Evolutionary conservation across 2,113 vertebrate genomes (phyloP).

Genomic region (Chascanopsetta lugubris): DNA sequence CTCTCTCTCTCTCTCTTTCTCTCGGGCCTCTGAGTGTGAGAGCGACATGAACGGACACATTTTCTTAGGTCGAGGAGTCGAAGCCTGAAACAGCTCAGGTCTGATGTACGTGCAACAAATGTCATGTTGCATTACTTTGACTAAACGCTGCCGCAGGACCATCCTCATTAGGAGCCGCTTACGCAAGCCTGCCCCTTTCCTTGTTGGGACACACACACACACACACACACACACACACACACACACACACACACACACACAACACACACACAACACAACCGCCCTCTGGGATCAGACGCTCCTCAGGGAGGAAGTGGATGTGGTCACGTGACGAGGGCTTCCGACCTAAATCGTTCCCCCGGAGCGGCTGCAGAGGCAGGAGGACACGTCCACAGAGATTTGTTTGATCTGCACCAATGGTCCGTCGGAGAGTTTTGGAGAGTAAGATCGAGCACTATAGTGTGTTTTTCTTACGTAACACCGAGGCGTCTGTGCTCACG

Average conservation of each 20-base stretch:
- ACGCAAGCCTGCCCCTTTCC: conserved; percentile 48
- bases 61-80: conserved; percentile 13
- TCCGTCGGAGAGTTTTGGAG: not conserved
- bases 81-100: conserved; percentile 60
- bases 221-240: no score
- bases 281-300: conserved; percentile 50
- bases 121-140: conserved; percentile 70
- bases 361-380: not conserved
- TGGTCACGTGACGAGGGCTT: not conserved
- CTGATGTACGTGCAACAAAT: conserved; percentile 67
- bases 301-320: conserved; percentile 21
- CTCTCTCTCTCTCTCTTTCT: no score
- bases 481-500: no score
- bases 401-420: not conserved
- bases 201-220: conserved; percentile 44
- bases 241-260: no score
- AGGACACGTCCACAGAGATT: not conserved
- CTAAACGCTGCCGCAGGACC: conserved; percentile 29
- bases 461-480: not conserved
- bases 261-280: no score
- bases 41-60: conserved; percentile 16
- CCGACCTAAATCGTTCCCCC: not conserved
- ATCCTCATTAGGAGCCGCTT: conserved; percentile 70
- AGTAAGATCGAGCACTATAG: not conserved
- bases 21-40: conserved; percentile 21